Percentiles rank a stretch among this genome's conserved stretches.
These are phyloP conservation scores for Saturnia japonica DNA, from an alignment of 2,888 invertebrate genomes.

Conservation along the genomic window DNA sequence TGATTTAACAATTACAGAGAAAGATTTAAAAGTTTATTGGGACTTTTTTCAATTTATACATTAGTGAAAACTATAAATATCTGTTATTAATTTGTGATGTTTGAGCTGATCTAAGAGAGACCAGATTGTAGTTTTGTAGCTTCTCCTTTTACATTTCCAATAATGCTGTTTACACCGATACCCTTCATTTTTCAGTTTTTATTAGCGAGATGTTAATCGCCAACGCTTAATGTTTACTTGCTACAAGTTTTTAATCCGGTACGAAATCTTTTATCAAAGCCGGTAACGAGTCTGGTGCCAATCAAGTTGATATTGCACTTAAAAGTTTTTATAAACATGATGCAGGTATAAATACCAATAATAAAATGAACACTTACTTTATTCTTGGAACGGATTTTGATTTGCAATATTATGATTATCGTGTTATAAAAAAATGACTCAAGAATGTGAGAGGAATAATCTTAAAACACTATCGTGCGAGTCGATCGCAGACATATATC, in stretches of 20 bases:
- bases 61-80: no score
- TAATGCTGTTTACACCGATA: slow-evolving; percentile 69
- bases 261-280: slow-evolving; percentile 65
- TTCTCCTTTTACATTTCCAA: slow-evolving; percentile 64
- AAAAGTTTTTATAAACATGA: slow-evolving; percentile 40
- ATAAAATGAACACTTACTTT: slow-evolving; percentile 44
- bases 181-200: slow-evolving; percentile 64
- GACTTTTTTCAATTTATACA: no score
- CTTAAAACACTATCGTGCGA: slow-evolving; percentile 59
- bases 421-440: slow-evolving; percentile 46
- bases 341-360: slow-evolving; percentile 42
- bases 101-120: not conserved
- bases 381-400: slow-evolving; percentile 39
- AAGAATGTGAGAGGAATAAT: slow-evolving; percentile 53
- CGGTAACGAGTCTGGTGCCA: slow-evolving; percentile 59
- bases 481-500: slow-evolving; percentile 42
- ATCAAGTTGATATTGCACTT: slow-evolving; percentile 47
- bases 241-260: slow-evolving; percentile 48
- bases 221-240: slow-evolving; percentile 49
- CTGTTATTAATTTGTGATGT: no score
- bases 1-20: slow-evolving; percentile 54
- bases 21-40: slow-evolving; percentile 64
- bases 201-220: slow-evolving; percentile 66
- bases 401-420: slow-evolving; percentile 38
- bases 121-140: not conserved